Evolutionary conservation across 2,797 vertebrate species (phyloP).

Genomic region (Eospalax fontanierii): DNA sequence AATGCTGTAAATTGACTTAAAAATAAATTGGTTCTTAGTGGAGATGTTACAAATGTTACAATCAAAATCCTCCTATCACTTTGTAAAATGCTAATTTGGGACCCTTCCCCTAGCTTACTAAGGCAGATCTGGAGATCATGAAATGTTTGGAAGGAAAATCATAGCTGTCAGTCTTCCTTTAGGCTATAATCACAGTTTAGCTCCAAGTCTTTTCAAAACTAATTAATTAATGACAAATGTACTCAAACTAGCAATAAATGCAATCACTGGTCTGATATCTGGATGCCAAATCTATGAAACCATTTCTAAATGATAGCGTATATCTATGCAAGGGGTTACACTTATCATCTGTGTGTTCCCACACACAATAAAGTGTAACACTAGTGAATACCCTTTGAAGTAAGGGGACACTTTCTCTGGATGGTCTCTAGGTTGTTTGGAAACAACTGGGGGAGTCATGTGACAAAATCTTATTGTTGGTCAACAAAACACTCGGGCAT

Average conservation of each 20-base stretch:
- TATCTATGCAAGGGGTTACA: neutral
- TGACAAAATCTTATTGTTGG: neutral
- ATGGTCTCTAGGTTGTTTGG: neutral
- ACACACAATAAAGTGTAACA: neutral
- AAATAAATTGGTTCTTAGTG: neutral
- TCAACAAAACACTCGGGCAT: neutral
- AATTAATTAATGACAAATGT: constrained; percentile 24
- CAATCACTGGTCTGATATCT: neutral
- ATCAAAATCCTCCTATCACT: neutral
- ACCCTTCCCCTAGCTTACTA: neutral
- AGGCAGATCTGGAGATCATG: neutral
- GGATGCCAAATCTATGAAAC: neutral
- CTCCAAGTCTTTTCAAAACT: constrained; percentile 3
- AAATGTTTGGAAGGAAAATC: neutral
- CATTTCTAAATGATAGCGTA: neutral
- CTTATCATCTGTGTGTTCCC: constrained; percentile 3
- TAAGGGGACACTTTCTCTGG: neutral
- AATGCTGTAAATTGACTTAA: neutral
- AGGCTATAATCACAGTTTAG: neutral
- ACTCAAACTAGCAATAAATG: constrained; percentile 17
- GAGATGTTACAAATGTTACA: neutral
- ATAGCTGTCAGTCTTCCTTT: neutral
- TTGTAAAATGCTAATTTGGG: neutral
- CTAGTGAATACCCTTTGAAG: neutral
- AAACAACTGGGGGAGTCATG: neutral